Evolutionary conservation across 1,140 invertebrate species (phyloP), one percentile per base, ranked within the genome.

Genomic region (Muscidifurax raptorellus): DNA sequence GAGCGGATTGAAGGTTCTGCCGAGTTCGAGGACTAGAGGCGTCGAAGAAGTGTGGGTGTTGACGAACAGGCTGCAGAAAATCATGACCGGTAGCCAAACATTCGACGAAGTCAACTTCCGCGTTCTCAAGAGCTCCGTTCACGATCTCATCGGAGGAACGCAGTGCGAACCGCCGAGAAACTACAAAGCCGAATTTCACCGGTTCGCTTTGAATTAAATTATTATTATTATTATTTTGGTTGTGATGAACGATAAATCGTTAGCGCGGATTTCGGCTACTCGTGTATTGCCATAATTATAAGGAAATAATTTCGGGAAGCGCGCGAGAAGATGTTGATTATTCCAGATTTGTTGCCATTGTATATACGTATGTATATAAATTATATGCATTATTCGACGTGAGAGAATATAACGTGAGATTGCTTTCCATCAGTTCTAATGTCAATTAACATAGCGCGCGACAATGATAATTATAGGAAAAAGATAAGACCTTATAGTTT

Each of bases 41-140:
- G 92, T 4, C 88, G 94, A 96, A 89, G 94, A 95, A 87, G 88
- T 96, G 0, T 96, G 94, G 94, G 89, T 95, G 4, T 32, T 96
- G 6, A 95, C 95, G 2, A 95, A 94, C 66, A 93, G 95, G 80
- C 89, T 83, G 22, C 91, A 92, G 66, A 91, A 89, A 78, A 78
- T 88, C 27, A 80, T 52, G 2, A n/a, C 78, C 3, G 88, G 80
- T 0, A 88, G 82, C 1, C 72, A 87, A 32, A 86, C 91, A 78
- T 88, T 87, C 52, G 84, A 82, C 18, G 90, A 91, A n/a, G 40
- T 88, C 15, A 92, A 92, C 77, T 90, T 90, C 64, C 83, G 90
- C 52, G 87, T 92, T 12, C 52, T 91, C 18, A 80, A 6, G 10
- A 80, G 77, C 22, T 40, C 82, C 0, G 89, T 91, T 0, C 27